Conservation (phyloP, 2,888 invertebrate genomes). For the Coecobrya sp. region DNA sequence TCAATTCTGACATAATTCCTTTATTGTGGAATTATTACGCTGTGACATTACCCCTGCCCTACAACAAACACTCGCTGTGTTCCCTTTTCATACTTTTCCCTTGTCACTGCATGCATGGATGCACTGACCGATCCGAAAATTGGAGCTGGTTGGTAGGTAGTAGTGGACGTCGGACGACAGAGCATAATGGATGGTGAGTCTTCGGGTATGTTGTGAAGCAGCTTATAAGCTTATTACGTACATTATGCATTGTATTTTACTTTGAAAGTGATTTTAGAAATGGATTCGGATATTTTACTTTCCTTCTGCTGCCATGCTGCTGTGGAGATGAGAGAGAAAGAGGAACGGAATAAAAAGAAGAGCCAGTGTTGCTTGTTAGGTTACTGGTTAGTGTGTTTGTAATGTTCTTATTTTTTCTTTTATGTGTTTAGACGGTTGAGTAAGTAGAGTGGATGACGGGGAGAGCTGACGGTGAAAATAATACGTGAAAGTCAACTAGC, state of each 20-base stretch:
- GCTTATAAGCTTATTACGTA: neutral
- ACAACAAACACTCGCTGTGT: neutral
- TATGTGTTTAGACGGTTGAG: constrained; percentile 1
- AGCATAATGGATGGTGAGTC: neutral
- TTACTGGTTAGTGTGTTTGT: neutral
- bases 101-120: neutral
- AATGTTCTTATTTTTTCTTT: neutral
- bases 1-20: constrained; percentile 56
- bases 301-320: neutral
- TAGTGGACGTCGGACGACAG: neutral
- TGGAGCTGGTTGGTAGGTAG: neutral
- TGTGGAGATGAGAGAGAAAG: constrained; percentile 4
- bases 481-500: neutral
- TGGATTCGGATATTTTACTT: constrained; percentile 6
- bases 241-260: neutral
- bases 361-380: constrained; percentile 12
- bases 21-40: constrained; percentile 46
- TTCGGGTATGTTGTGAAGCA: neutral
- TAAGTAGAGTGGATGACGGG: constrained; percentile 34
- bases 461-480: constrained; percentile 41
- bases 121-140: constrained; percentile 35
- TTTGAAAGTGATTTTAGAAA: constrained; percentile 22
- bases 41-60: constrained; percentile 22
- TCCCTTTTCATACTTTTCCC: neutral
- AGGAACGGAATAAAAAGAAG: neutral